These are phyloP conservation scores for Scaptomyza montana DNA, from an alignment of 1,140 invertebrate genomes.

Conservation along the genomic window DNA sequence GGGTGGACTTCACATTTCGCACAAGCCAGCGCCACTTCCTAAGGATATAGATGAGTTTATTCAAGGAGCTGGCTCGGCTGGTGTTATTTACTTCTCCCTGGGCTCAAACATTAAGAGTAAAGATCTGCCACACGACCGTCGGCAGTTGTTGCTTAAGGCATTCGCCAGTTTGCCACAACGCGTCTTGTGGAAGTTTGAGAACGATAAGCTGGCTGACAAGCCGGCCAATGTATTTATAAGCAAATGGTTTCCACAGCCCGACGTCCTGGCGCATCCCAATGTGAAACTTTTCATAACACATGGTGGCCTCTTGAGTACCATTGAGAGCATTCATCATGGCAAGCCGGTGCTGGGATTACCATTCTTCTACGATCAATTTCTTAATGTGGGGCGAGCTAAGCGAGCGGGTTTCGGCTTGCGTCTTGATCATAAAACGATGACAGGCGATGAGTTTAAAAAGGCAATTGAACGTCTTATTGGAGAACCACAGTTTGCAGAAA, in stretches of 20 bases:
- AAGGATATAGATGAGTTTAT: conserved; percentile 85
- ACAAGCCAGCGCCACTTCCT: conserved; percentile 79
- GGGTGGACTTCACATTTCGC: conserved; percentile 85
- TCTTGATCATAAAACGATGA: conserved; percentile 81
- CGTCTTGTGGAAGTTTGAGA: conserved; percentile 89
- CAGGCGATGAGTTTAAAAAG: conserved; percentile 62
- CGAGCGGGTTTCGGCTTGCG: conserved; percentile 84
- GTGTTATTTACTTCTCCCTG: conserved; percentile 87
- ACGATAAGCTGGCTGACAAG: conserved; percentile 84
- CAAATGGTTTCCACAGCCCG: conserved; percentile 90
- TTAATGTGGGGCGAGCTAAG: conserved; percentile 85
- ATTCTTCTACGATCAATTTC: conserved; percentile 87
- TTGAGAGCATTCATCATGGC: conserved; percentile 89
- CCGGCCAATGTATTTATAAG: conserved; percentile 87
- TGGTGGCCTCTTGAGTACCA: conserved; percentile 88
- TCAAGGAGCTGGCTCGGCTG: conserved; percentile 84
- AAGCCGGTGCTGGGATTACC: conserved; percentile 90
- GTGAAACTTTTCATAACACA: conserved; percentile 89
- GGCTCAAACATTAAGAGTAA: conserved; percentile 86
- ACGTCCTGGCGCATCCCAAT: conserved; percentile 87
- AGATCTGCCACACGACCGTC: conserved; percentile 84
- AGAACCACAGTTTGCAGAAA: conserved; percentile 78
- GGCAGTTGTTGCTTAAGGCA: conserved; percentile 85
- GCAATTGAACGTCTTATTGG: conserved; percentile 77
- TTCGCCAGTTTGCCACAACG: conserved; percentile 86